phyloP scores from a whole-genome alignment of 1,140 invertebrate species.

The Branchinecta lynchi region DNA sequence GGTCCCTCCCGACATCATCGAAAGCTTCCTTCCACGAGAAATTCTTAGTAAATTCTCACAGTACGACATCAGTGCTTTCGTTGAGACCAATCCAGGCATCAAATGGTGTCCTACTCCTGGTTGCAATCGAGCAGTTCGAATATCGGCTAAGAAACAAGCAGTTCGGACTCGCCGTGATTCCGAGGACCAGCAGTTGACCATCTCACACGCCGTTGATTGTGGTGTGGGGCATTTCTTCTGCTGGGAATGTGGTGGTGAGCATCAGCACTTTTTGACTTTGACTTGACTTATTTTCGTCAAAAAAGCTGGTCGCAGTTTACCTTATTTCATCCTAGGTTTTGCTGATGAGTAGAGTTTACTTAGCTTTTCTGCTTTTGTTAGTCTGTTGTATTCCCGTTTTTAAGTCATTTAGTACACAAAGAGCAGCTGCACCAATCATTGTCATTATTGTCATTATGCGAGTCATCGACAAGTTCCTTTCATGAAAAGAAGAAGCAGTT shows the following conservation, averaged over 20 bases:
- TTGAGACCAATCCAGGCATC: constrained; percentile 52
- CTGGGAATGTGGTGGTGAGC: constrained; percentile 36
- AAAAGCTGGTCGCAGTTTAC: background rate
- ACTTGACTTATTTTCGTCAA: too few species aligned
- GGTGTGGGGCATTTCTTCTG: constrained; percentile 56
- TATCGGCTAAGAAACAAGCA: constrained; percentile 38
- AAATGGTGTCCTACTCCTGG: constrained; percentile 57
- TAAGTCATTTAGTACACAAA: too few species aligned
- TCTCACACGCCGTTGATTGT: constrained; percentile 53
- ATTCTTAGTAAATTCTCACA: constrained; percentile 49
- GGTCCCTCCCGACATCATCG: constrained; percentile 51
- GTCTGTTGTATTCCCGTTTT: too few species aligned
- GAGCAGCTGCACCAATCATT: too few species aligned
- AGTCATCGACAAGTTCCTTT: too few species aligned
- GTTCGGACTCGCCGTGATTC: constrained; percentile 20
- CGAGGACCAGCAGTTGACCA: constrained; percentile 27
- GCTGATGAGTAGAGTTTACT: too few species aligned
- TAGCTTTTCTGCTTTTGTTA: too few species aligned
- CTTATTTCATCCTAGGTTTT: too few species aligned
- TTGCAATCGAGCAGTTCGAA: constrained; percentile 47
- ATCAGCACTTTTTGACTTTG: background rate
- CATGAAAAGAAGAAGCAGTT: too few species aligned
- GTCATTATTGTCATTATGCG: too few species aligned
- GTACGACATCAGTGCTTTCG: constrained; percentile 59
- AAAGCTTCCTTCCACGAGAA: constrained; percentile 45